Evolutionary conservation across 2,797 vertebrate genomes (phyloP), one percentile per base, ranked within the genome.

Genomic region (Poecilia gillii): DNA sequence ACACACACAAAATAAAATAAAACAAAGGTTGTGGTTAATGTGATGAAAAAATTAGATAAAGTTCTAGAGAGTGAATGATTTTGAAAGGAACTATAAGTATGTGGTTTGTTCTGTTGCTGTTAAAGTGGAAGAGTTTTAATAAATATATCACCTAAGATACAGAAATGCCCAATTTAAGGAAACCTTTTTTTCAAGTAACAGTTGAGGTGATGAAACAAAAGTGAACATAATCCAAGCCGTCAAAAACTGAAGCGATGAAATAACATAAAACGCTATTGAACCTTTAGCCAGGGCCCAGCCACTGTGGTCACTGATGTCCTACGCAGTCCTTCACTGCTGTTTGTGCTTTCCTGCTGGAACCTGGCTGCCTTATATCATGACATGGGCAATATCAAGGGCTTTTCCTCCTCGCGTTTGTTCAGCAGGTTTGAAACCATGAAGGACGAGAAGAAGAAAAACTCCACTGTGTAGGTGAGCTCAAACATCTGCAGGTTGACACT

Each of bases 401-500:
- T 96, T 70, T 94, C 92, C 31, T 97, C 96, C 0, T 94, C 94
- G 0, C 82, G 90, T 62, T 79, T 87, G 64, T 11, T 72, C 76
- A 96, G 28, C 71, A 97, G 90, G 41, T 94, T 94, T 33, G 94
- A 90, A 43, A 97, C 28, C 96, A 96, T 96, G 86, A 84, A 94
- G 14, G 96, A 94, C 0, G 95, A 95, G 87, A 97, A 97, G 90
- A 84, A 94, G 73, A 43, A 91, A 84, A 96, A 97, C 85, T 97
- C 96, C 77, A 91, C 87, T 0, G 75, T 66, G 6, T 84, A 97
- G 89, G 93, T 96, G 86, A 97, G 91, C 88, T 96, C 95, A 78
- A 96, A 97, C 74, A 96, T 72, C 86, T 96, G 92, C 81, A 96
- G 77, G 88, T 97, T 97, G 41, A 91, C 9, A 0, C 93, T 93